Conservation (phyloP, 2,888 invertebrate species). For the Nomada ferruginata region DNA sequence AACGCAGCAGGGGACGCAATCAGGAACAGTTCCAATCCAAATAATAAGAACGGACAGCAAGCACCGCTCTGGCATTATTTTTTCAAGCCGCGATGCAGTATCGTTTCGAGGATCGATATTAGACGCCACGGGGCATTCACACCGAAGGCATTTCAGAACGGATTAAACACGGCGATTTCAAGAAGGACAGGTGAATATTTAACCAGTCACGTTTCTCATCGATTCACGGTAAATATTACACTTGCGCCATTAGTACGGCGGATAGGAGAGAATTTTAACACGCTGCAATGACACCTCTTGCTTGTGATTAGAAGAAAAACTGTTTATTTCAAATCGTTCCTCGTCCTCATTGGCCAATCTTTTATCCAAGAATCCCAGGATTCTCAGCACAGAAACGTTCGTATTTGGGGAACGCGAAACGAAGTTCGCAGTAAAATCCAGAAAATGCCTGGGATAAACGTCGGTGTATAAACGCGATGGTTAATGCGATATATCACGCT, state of each 20-base stretch:
- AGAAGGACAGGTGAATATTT: slow-evolving; percentile 52
- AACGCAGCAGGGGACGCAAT: background rate
- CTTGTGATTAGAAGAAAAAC: slow-evolving; percentile 46
- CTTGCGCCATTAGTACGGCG: slow-evolving; percentile 18
- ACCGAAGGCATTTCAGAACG: background rate
- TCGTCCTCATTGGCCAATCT: background rate
- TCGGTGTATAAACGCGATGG: background rate
- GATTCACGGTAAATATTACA: slow-evolving; percentile 50
- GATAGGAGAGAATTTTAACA: background rate
- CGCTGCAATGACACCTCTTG: background rate
- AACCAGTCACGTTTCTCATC: slow-evolving; percentile 40
- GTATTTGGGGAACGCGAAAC: background rate
- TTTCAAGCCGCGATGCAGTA: slow-evolving; percentile 1
- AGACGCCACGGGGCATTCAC: background rate
- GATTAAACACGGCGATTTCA: slow-evolving; percentile 31
- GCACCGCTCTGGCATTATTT: background rate
- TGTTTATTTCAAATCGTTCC: background rate
- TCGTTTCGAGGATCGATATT: slow-evolving; percentile 12
- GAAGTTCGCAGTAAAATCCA: background rate
- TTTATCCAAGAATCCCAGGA: no score
- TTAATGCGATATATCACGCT: slow-evolving; percentile 11
- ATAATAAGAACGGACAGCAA: background rate
- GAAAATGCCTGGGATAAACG: slow-evolving; percentile 8
- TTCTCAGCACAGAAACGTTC: background rate
- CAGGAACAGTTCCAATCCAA: background rate